phyloP scores from a whole-genome alignment of 1,140 invertebrate genomes.

The Zeugodacus cucurbitae region DNA sequence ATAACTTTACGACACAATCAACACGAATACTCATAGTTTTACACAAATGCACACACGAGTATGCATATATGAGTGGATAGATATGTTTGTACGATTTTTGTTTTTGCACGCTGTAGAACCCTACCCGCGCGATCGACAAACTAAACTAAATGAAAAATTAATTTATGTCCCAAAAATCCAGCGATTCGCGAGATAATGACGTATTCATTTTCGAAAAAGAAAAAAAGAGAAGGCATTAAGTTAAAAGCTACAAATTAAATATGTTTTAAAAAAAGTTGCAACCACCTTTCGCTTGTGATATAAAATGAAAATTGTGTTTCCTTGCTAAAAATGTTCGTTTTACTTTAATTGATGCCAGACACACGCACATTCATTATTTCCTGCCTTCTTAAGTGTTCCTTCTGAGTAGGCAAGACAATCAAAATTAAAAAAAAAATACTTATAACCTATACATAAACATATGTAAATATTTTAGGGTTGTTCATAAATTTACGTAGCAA shows the following conservation, averaged over 20 bases:
- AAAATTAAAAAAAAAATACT: neutral
- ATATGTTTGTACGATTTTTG: neutral
- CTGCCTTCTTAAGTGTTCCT: conserved; percentile 21
- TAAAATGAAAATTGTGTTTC: conserved; percentile 6
- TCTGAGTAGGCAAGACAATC: neutral
- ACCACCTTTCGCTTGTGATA: neutral
- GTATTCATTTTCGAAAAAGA: neutral
- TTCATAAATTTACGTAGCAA: too few species aligned
- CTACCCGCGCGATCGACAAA: neutral
- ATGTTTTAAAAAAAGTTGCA: neutral
- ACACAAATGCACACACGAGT: neutral
- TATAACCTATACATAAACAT: neutral
- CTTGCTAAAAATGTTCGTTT: neutral
- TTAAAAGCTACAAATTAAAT: neutral
- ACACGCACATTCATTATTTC: neutral
- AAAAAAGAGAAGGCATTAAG: neutral
- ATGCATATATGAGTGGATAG: neutral
- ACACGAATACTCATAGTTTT: neutral
- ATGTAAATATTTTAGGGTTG: neutral
- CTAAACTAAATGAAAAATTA: conserved; percentile 15
- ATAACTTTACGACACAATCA: neutral
- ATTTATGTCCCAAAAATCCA: conserved; percentile 11
- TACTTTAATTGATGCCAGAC: conserved; percentile 26
- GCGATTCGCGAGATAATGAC: neutral
- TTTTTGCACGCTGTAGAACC: neutral